Percentiles rank a stretch among this genome's conserved stretches.
phyloP scores from a whole-genome alignment of 2,113 vertebrate genomes.

The Zosterops lateralis region DNA sequence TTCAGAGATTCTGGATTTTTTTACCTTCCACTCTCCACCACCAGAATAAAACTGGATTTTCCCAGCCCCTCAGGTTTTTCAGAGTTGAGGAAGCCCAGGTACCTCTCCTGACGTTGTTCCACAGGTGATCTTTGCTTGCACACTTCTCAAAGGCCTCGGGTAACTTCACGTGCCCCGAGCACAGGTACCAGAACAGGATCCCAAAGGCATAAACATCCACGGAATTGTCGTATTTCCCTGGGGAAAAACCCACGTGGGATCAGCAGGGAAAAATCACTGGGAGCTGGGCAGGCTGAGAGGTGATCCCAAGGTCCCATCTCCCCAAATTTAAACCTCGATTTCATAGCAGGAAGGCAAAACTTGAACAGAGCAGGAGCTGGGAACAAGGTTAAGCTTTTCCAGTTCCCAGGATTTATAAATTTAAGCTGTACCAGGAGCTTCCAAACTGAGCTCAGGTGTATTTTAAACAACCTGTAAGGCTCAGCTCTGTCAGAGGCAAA shows the following conservation, averaged over 20 bases:
- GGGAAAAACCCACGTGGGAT: neutral
- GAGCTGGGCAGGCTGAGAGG: neutral
- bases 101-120: conserved; percentile 98
- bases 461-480: neutral
- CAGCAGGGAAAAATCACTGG: neutral
- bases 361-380: neutral
- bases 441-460: neutral
- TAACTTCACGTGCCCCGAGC: conserved; percentile 92
- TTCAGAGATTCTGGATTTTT: neutral
- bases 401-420: neutral
- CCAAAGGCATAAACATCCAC: conserved; percentile 98
- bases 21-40: neutral
- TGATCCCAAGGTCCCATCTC: fast-evolving
- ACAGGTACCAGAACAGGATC: conserved; percentile 99
- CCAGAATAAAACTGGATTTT: neutral
- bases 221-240: conserved; percentile 97
- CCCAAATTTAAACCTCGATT: neutral
- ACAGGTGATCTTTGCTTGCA: conserved; percentile 96
- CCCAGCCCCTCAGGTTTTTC: fast-evolving
- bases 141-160: conserved; percentile 98
- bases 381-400: neutral
- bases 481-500: neutral
- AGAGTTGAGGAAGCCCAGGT: neutral
- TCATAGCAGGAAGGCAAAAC: neutral
- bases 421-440: neutral